These are phyloP conservation scores for Pandemis corylana DNA, from an alignment of 2,888 invertebrate genomes.

Conservation along the genomic window DNA sequence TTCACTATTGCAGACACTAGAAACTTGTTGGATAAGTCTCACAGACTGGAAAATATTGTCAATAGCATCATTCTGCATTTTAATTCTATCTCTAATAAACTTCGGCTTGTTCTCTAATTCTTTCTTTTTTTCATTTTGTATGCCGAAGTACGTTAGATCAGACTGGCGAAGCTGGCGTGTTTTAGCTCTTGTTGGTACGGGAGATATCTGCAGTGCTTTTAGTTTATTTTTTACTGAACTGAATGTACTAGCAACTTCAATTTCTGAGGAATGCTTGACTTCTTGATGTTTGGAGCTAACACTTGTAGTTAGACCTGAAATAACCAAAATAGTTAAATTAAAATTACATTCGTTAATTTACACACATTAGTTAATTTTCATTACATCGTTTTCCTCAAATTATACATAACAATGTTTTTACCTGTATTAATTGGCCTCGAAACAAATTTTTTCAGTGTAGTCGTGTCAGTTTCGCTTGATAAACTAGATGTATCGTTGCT, in stretches of 20 bases:
- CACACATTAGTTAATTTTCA: no score
- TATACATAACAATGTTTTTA: slow-evolving; percentile 45
- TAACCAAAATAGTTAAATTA: slow-evolving; percentile 39
- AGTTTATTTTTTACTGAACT: slow-evolving; percentile 55
- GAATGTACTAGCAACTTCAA: slow-evolving; percentile 43
- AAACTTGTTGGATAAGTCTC: slow-evolving; percentile 71
- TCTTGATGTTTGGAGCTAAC: slow-evolving; percentile 48
- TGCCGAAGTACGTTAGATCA: slow-evolving; percentile 86
- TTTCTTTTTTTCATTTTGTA: slow-evolving; percentile 46
- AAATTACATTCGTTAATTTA: no score
- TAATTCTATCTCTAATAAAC: slow-evolving; percentile 45
- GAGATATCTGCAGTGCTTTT: slow-evolving; percentile 58
- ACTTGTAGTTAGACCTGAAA: slow-evolving; percentile 38
- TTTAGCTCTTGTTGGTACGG: slow-evolving; percentile 61
- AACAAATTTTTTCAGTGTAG: slow-evolving; percentile 49
- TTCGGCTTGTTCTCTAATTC: slow-evolving; percentile 37
- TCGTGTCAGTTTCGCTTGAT: slow-evolving; percentile 52
- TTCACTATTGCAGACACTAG: slow-evolving; percentile 77
- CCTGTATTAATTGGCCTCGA: slow-evolving; percentile 68
- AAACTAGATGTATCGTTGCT: slow-evolving; percentile 56
- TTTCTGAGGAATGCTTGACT: slow-evolving; percentile 5
- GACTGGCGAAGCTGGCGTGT: slow-evolving; percentile 84
- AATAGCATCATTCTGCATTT: slow-evolving; percentile 52
- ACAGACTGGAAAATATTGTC: slow-evolving; percentile 75
- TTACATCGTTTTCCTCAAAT: background rate